Conservation (phyloP, 2,797 vertebrate genomes). For the Diplodus puntazzo region DNA sequence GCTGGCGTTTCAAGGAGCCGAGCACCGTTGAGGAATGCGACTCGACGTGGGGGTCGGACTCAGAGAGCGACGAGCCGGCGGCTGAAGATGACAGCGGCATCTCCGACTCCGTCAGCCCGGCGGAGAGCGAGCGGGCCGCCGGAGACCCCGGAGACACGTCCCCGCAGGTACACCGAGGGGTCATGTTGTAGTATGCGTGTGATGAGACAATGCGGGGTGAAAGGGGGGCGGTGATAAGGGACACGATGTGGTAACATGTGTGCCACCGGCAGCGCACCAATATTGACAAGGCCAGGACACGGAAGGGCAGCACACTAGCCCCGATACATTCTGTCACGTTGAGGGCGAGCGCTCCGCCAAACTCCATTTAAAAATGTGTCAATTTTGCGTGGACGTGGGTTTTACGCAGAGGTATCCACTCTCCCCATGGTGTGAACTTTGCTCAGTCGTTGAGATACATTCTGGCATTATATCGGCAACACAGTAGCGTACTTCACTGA, state of each 20-base stretch:
- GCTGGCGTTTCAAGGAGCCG: slow-evolving; percentile 93
- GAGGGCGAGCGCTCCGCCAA: background rate
- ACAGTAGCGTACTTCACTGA: background rate
- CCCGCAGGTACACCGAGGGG: slow-evolving; percentile 68
- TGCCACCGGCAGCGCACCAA: background rate
- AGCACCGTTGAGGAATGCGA: slow-evolving; percentile 97
- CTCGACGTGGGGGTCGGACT: slow-evolving; percentile 97
- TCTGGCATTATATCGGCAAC: too few relatives aligned
- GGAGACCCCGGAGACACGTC: slow-evolving; percentile 61
- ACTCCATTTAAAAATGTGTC: slow-evolving; percentile 24
- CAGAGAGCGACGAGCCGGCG: slow-evolving; percentile 86
- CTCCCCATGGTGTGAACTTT: background rate
- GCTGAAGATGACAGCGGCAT: slow-evolving; percentile 80
- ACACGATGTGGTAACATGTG: background rate
- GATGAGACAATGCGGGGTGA: background rate
- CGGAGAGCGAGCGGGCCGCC: slow-evolving; percentile 72
- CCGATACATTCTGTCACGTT: background rate
- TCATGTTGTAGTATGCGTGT: background rate
- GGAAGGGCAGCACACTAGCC: slow-evolving; percentile 27
- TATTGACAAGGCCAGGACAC: slow-evolving; percentile 44
- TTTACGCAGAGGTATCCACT: background rate
- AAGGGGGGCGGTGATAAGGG: background rate
- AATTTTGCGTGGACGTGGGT: background rate
- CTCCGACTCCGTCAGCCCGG: slow-evolving; percentile 77
- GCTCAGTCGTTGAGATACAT: too few relatives aligned